These are phyloP conservation scores for Sarotherodon lohbergeri DNA, from an alignment of 2,113 vertebrate species.

Conservation along the genomic window DNA sequence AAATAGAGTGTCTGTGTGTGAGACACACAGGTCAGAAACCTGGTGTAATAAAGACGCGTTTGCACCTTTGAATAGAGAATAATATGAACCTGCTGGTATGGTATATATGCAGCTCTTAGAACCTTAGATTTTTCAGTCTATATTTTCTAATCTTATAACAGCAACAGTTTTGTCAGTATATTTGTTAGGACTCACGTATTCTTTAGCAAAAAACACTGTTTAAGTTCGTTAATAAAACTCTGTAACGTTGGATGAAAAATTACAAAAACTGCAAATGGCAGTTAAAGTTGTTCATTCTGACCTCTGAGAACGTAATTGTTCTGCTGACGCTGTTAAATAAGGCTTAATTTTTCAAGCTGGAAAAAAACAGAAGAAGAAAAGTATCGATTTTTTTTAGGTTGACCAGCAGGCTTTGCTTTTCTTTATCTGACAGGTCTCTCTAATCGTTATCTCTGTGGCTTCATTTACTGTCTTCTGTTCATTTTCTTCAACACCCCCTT, in stretches of 20 bases:
- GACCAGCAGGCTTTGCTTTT: not conserved
- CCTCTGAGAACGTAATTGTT: not conserved
- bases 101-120: not conserved
- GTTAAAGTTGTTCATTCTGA: not conserved
- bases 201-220: not conserved
- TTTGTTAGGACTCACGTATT: not conserved
- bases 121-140: not conserved
- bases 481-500: not conserved
- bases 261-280: not conserved
- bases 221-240: not conserved
- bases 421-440: not conserved
- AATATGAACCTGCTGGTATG: not conserved
- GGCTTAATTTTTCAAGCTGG: not conserved
- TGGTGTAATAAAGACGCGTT: not conserved
- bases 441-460: not conserved
- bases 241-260: not conserved
- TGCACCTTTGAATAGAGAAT: not conserved
- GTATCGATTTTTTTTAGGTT: not conserved
- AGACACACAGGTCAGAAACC: not conserved
- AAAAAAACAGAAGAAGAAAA: not conserved
- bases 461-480: not conserved
- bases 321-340: not conserved
- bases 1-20: not conserved
- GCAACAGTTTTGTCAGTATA: not conserved
- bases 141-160: not conserved